Evolutionary conservation across 1,140 invertebrate species (phyloP), one percentile per base, ranked within the genome.

Genomic region (Listronotus bonariensis): DNA sequence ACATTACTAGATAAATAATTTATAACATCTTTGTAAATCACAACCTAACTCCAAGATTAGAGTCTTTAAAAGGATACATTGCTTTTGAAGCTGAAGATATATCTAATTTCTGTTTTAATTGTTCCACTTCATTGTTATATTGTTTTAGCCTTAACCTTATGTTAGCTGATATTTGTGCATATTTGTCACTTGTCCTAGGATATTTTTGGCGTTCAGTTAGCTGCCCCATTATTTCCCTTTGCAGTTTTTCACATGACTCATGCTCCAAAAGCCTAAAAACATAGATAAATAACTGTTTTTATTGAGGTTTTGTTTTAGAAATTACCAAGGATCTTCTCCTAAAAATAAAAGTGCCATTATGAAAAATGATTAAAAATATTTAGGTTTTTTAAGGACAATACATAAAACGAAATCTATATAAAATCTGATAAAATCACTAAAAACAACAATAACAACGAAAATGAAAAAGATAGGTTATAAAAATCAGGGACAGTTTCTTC

Each of bases 181-280:
- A 87, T 32, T 80, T 76, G 63, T 83, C 78, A 6, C 83, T 84
- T 0, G 77, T 77, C 70, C 79, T 82, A 20, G 79, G 70, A 54
- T 84, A 76, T 58, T 79, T 78, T 69, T 85, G 82, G 38, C 87
- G 79, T 20, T 80, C 64, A 1, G 83, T 83, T 0, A 90, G 61
- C 66, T 86, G 82, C 66, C 85, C 83, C 76, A 87, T 83, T 42
- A 89, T 85, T 65, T 87, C 83, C 57, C 86, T 80, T 62, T 82
- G 82, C 3, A 89, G 70, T 53, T 84, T 84, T 71, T 88, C 85
- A 69, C 87, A 89, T 0, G 84, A 82, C 64, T 89, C 87, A 75
- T 88, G 82, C 70, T 89, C 87, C 0, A 79, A 72, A 4, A 88
- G 77, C 88, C 88, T 88, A 56, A 58, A 73, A 55, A 56, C 15